Percentiles rank a stretch among this genome's conserved stretches.
phyloP scores from a whole-genome alignment of 2,888 invertebrate genomes.

The Dolichomitus sp. region DNA sequence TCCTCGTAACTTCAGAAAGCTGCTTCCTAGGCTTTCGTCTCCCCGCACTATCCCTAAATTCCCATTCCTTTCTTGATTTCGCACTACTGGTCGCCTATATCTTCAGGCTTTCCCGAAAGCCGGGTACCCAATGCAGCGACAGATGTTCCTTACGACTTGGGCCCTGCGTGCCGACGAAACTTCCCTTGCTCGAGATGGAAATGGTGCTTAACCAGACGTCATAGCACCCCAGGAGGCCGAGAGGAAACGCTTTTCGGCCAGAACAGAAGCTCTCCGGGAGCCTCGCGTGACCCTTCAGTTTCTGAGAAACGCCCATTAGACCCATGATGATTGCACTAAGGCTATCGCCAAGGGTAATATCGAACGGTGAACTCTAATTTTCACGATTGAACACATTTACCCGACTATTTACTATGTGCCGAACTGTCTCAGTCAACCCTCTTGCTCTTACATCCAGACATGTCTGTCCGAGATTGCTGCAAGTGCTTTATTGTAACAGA shows the following conservation, averaged over 20 bases:
- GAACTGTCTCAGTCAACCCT: not conserved
- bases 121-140: conserved; percentile 68
- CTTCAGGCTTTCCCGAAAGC: conserved; percentile 40
- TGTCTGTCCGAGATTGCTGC: not conserved
- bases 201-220: conserved; percentile 78
- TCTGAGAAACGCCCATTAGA: conserved; percentile 42
- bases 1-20: conserved; percentile 37
- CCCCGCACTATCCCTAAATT: conserved; percentile 18
- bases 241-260: conserved; percentile 35
- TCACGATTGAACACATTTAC: not conserved
- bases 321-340: conserved; percentile 21
- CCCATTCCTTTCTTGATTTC: conserved; percentile 28
- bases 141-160: conserved; percentile 82
- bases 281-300: conserved; percentile 49
- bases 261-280: conserved; percentile 8
- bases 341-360: conserved; percentile 15
- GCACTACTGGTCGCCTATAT: conserved; percentile 38
- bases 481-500: not conserved
- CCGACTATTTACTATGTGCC: not conserved
- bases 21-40: conserved; percentile 25
- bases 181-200: conserved; percentile 69
- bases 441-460: not conserved
- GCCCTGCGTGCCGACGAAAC: conserved; percentile 71
- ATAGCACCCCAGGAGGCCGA: conserved; percentile 1
- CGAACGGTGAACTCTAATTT: conserved; percentile 19